phyloP scores from a whole-genome alignment of 2,797 vertebrate genomes.

The Hydrocynus forskahlii region DNA sequence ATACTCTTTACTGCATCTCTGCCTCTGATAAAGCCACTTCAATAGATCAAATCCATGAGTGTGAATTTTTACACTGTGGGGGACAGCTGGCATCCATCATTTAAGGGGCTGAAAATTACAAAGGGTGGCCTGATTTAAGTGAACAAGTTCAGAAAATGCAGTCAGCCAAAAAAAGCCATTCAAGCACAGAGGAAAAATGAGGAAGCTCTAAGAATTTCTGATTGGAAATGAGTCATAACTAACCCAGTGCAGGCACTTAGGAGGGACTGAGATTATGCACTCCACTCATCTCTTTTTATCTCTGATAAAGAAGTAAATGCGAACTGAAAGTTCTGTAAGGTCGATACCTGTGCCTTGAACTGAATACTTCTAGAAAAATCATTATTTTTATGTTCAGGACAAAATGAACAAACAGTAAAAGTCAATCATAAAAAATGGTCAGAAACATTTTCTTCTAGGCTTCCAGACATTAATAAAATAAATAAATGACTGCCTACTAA shows the following conservation, averaged over 20 bases:
- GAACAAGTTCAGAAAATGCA: neutral
- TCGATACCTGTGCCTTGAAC: neutral
- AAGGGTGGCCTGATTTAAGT: neutral
- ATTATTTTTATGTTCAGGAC: no score
- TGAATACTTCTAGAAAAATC: neutral
- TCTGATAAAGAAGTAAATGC: neutral
- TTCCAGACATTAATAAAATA: no score
- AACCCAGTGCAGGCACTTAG: neutral
- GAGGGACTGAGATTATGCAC: neutral
- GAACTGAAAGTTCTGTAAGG: neutral
- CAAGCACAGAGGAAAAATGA: neutral
- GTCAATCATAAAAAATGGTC: no score
- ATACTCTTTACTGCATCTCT: conserved; percentile 5
- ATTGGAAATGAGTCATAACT: conserved; percentile 2
- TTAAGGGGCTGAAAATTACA: neutral
- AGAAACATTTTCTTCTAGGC: no score
- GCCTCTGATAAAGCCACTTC: conserved; percentile 25
- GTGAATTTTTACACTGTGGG: neutral
- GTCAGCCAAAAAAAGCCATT: neutral
- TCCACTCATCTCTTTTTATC: neutral
- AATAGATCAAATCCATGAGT: neutral
- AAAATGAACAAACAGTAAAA: no score
- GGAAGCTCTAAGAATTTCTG: conserved; percentile 1
- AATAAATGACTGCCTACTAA: no score
- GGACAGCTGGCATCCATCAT: neutral